Evolutionary conservation across 1,140 invertebrate species (phyloP), one percentile per base, ranked within the genome.

Genomic region (Himalopsyche phryganea): DNA sequence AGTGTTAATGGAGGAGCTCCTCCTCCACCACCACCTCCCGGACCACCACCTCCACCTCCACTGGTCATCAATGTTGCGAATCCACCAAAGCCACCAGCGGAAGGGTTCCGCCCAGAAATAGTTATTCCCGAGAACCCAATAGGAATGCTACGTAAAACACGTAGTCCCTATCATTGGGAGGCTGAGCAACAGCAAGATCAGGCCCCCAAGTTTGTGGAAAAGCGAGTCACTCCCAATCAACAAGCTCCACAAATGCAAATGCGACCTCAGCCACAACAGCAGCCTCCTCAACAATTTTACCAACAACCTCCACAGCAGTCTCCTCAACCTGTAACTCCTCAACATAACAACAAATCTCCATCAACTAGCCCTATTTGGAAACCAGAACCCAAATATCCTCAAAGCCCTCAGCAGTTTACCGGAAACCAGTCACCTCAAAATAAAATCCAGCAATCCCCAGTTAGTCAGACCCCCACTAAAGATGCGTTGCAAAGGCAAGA

Each of bases 111-210:
- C 47, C 84, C 84, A 17, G 84, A 86, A 71, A 86, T 86, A 63
- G 85, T 85, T 9, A 86, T 86, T 28, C 84, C 84, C 6, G 73
- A 84, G 44, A 85, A 86, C 69, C 84, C 84, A 2, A 85, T 85
- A 68, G 80, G 76, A 47, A 78, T 78, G 76, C 60, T 79, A 36
- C 67, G 76, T 49, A 79, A 79, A 72, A 78, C 76, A 6, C 74
- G 77, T 46, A 78, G 76, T 55, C 76, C 76, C 6, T 78, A 78
- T 42, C 76, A 78, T 44, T 78, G 76, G 75, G 75, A 79, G 65
- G 65, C 69, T 7, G 76, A 79, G 57, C 69, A 75, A 15, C 65
- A 72, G 33, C 66, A 66, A 17, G 67, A 74, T 53, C 75, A 73
- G 10, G 69, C 76, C 5, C 75, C 75, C 2, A 78, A 77, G 60